Conservation (phyloP, 2,888 invertebrate genomes). For the Petrolisthes manimaculis region DNA sequence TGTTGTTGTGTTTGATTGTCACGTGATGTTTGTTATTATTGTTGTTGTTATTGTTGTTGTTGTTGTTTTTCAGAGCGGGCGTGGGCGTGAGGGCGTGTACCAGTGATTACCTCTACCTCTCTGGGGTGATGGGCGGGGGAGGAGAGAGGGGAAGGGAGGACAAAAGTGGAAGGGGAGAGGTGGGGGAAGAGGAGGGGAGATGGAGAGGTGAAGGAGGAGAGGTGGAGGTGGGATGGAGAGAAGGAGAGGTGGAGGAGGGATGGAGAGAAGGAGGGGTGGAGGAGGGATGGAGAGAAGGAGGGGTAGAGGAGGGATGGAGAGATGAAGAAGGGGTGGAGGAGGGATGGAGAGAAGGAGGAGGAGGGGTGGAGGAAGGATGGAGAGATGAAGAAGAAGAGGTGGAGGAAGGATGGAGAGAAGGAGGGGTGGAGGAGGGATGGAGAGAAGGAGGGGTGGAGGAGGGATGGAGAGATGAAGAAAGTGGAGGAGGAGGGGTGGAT, state of each 20-base stretch:
- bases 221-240: neutral
- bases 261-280: too few species aligned
- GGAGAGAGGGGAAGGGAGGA: neutral
- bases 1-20: too few species aligned
- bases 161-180: neutral
- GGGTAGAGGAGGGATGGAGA: slow-evolving; percentile 7
- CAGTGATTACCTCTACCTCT: slow-evolving; percentile 8
- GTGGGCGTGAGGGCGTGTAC: slow-evolving; percentile 15
- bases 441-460: neutral
- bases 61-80: slow-evolving; percentile 31
- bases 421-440: neutral
- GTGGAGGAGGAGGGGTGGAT: neutral
- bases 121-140: neutral
- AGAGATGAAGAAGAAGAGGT: neutral
- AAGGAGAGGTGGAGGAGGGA: neutral
- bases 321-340: neutral
- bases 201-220: neutral
- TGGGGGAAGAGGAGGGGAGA: neutral
- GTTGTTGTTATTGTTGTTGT: too few species aligned
- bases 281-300: slow-evolving; percentile 6
- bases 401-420: neutral
- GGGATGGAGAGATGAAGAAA: too few species aligned
- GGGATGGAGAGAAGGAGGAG: neutral
- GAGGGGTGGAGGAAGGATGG: neutral
- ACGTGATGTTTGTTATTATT: too few species aligned